These are phyloP conservation scores for Leucophenga montana DNA, from an alignment of 2,888 invertebrate genomes.

Conservation along the genomic window DNA sequence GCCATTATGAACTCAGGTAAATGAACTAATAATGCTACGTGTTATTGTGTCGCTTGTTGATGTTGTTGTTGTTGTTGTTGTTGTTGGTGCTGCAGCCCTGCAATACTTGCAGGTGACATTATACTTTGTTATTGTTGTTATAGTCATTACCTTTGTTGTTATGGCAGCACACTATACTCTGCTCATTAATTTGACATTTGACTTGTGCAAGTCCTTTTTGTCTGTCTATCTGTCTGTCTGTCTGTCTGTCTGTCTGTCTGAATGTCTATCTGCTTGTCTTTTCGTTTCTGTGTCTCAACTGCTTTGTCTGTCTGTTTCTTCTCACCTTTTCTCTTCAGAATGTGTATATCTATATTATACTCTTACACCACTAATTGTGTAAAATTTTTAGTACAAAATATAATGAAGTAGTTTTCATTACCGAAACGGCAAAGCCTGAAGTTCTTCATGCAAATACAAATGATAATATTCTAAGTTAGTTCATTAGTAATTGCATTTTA, in stretches of 20 bases:
- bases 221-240: not conserved
- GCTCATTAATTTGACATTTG: slow-evolving; percentile 30
- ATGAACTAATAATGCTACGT: slow-evolving; percentile 22
- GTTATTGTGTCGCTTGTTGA: slow-evolving; percentile 1
- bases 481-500: not conserved
- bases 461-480: not conserved
- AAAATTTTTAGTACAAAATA: slow-evolving; percentile 58
- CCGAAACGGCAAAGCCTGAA: slow-evolving; percentile 42
- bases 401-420: slow-evolving; percentile 65
- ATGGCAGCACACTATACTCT: slow-evolving; percentile 9
- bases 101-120: too few relatives aligned
- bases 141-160: not conserved
- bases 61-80: slow-evolving; percentile 21
- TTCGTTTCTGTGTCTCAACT: too few relatives aligned
- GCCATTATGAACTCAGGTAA: slow-evolving; percentile 23
- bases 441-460: not conserved
- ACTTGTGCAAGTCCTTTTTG: slow-evolving; percentile 1
- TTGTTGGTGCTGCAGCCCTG: too few relatives aligned
- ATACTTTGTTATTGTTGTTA: not conserved
- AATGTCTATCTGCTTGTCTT: too few relatives aligned
- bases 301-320: too few relatives aligned
- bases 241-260: not conserved
- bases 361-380: slow-evolving; percentile 60
- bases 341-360: slow-evolving; percentile 21
- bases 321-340: slow-evolving; percentile 37